Evolutionary conservation across 2,113 vertebrate species (phyloP), one percentile per base, ranked within the genome.

Genomic region (Channa argus): DNA sequence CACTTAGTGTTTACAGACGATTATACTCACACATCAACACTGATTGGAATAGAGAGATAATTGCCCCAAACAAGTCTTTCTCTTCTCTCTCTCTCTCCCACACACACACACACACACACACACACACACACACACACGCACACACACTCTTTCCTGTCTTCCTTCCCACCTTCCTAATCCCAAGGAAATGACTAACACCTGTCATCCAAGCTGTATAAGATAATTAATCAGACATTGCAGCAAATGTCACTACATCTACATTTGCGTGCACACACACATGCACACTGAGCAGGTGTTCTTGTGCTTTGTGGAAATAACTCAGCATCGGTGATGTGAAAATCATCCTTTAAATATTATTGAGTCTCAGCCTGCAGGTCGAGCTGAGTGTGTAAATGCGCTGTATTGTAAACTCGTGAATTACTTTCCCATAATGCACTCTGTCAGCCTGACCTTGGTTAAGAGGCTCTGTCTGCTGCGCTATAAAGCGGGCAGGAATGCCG

Each of bases 361-460:
- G 82, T 77, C 71, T 77, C 72, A 66, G 53, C 39, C 76, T 5
- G 60, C 66, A 80, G 69, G 72, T 24, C 24, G 24, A 24, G 24
- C 24, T 24, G 24, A 24, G 24, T 81, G 71, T 83, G 86, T 75
- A 79, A 83, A 86, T 84, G 82, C 73, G 72, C 81, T 89, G 78
- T 52, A 86, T 88, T 91, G 85, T 91, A 89, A 86, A 89, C 85
- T 79, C 41, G 50, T 83, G 79, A 89, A 87, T 91, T 88, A 90
- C 81, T 85, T 86, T 83, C 68, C 86, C 82, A 85, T 89, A 88
- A 91, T 90, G 86, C 85, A 82, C 81, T 78, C 83, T 82, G 89
- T 91, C 88, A 88, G 83, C 68, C 75, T 80, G 91, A 89, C 91
- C 89, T 90, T 91, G 89, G 89, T 76, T 79, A 72, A 71, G 84